Evolutionary conservation across 2,888 invertebrate species (phyloP).

Genomic region (Coelopa pilipes): DNA sequence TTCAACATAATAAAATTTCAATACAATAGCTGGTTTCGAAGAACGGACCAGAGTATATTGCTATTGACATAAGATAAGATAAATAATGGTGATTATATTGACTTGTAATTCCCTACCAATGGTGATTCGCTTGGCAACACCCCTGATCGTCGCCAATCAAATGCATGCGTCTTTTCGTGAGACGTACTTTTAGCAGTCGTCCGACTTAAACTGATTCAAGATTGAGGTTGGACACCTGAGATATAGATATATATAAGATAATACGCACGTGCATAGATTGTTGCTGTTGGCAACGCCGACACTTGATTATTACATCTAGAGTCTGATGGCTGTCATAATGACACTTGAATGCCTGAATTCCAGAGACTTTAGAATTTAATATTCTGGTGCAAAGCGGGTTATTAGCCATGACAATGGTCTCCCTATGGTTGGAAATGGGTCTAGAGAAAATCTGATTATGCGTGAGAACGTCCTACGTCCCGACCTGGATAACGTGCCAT

Average conservation of each 20-base stretch:
- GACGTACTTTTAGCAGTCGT: not conserved
- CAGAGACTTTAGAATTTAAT: conserved; percentile 1
- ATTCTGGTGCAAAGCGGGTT: conserved; percentile 1
- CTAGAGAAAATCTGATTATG: too few species aligned
- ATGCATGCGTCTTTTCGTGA: not conserved
- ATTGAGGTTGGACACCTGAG: not conserved
- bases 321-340: not conserved
- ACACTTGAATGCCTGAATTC: conserved; percentile 1
- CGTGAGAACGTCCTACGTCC: too few species aligned
- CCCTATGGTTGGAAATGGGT: not conserved
- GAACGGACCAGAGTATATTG: too few species aligned
- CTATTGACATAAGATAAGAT: too few species aligned
- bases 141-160: not conserved
- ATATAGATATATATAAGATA: not conserved
- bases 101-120: too few species aligned
- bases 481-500: not conserved
- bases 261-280: too few species aligned
- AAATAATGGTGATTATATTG: too few species aligned
- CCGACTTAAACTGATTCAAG: not conserved
- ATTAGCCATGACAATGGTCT: conserved; percentile 4
- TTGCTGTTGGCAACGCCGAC: not conserved
- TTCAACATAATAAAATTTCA: too few species aligned
- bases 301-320: not conserved
- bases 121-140: conserved; percentile 12
- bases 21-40: too few species aligned